Conservation (phyloP, 2,113 vertebrate species). For the Hyaena hyaena region DNA sequence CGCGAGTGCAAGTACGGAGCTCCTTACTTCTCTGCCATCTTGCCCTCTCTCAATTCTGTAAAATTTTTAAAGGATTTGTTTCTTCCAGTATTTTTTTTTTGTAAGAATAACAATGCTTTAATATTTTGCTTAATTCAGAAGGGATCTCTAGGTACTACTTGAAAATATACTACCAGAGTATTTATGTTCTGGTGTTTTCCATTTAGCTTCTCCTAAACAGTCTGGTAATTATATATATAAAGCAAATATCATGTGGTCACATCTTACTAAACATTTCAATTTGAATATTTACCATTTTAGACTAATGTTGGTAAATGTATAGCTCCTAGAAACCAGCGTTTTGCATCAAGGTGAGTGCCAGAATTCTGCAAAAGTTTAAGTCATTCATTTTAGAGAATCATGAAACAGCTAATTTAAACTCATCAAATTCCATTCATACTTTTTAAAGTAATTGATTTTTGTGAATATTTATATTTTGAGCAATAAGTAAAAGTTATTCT, state of each 20-base stretch:
- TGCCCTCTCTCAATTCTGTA: too few relatives aligned
- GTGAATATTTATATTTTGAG: slow-evolving; percentile 55
- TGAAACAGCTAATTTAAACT: slow-evolving; percentile 45
- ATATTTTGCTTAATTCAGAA: slow-evolving; percentile 28
- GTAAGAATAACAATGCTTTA: neutral
- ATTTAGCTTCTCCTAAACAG: slow-evolving; percentile 26
- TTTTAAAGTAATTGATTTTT: slow-evolving; percentile 57
- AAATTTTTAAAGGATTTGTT: neutral
- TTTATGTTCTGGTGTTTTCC: slow-evolving; percentile 24
- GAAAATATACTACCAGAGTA: slow-evolving; percentile 7
- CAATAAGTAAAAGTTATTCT: slow-evolving; percentile 41
- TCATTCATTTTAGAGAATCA: slow-evolving; percentile 39
- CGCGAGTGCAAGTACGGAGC: too few relatives aligned
- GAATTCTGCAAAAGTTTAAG: slow-evolving; percentile 61
- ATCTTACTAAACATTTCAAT: neutral
- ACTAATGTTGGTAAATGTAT: neutral
- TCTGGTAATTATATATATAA: slow-evolving; percentile 4
- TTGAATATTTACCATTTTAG: neutral
- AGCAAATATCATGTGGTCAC: neutral
- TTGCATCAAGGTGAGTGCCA: slow-evolving; percentile 23
- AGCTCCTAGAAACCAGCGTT: neutral
- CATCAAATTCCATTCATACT: neutral
- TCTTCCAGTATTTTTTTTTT: neutral
- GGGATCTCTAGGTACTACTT: neutral
- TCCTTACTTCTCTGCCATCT: too few relatives aligned